Percentiles rank a stretch among this genome's conserved stretches.
These are phyloP conservation scores for Aporrectodea caliginosa DNA, from an alignment of 1,140 invertebrate genomes.

Conservation along the genomic window DNA sequence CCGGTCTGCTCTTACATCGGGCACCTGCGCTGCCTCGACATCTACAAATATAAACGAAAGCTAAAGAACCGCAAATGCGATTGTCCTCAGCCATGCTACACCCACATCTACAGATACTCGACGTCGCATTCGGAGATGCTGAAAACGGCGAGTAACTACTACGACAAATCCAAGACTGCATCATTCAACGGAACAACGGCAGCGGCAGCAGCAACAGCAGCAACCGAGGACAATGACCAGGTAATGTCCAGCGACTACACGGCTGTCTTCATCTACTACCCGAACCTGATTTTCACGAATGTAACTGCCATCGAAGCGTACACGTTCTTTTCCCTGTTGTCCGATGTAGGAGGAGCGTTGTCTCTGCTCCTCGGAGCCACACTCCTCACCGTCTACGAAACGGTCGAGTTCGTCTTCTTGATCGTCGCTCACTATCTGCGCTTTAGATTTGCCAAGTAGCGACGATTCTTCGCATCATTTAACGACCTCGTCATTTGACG, in stretches of 20 bases:
- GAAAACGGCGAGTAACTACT: background rate
- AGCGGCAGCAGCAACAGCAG: background rate
- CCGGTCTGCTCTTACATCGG: background rate
- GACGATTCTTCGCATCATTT: no score
- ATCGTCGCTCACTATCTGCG: background rate
- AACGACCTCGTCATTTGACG: no score
- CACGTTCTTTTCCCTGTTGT: background rate
- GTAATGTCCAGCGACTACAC: background rate
- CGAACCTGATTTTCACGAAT: background rate
- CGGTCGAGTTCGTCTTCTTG: background rate
- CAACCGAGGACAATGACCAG: background rate
- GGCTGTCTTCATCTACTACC: background rate
- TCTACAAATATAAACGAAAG: background rate
- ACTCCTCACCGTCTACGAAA: background rate
- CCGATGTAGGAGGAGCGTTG: background rate
- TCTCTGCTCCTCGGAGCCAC: background rate
- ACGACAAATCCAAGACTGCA: background rate
- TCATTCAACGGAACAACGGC: no score
- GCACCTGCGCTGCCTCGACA: background rate
- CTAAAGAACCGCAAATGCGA: background rate
- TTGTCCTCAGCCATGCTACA: background rate
- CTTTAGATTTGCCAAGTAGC: no score
- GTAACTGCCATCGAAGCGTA: background rate
- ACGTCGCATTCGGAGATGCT: background rate
- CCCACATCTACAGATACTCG: background rate